These are phyloP conservation scores for Palythoa grandiflora DNA, from an alignment of 92 coral and sea anemone species.

Conservation along the genomic window DNA sequence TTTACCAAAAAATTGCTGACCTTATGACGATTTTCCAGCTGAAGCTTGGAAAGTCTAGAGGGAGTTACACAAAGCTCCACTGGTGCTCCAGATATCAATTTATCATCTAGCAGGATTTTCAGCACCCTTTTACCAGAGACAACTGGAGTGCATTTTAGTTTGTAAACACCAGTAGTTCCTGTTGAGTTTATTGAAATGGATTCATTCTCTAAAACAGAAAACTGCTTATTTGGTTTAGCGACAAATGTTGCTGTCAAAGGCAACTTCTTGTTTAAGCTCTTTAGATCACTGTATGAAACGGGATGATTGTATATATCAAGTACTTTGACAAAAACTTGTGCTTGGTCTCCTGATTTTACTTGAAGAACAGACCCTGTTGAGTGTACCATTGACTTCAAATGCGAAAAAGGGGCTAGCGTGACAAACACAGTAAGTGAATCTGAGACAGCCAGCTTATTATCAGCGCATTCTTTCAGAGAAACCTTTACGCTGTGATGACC, in stretches of 20 bases:
- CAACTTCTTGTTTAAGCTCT: not conserved
- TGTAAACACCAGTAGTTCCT: not conserved
- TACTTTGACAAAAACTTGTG: not conserved
- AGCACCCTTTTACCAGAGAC: not conserved
- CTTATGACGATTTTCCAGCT: no score
- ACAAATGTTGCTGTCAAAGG: not conserved
- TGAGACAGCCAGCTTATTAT: not conserved
- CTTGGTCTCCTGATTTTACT: slow-evolving; percentile 19
- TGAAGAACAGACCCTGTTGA: not conserved
- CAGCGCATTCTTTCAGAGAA: not conserved
- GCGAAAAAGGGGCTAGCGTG: slow-evolving; percentile 1
- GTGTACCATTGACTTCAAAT: not conserved
- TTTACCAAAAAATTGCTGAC: not conserved
- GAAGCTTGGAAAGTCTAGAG: not conserved
- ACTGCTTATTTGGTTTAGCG: not conserved
- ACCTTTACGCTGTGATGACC: not conserved
- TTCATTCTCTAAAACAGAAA: not conserved
- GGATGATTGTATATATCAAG: not conserved
- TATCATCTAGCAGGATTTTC: not conserved
- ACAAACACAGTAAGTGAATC: not conserved
- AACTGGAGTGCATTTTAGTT: slow-evolving; percentile 14
- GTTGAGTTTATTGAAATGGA: not conserved
- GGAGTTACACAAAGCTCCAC: not conserved
- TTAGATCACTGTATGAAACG: slow-evolving; percentile 6
- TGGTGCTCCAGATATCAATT: not conserved